Evolutionary conservation across 1,140 invertebrate species (phyloP), one percentile per base, ranked within the genome.

Genomic region (Gryllus bimaculatus): DNA sequence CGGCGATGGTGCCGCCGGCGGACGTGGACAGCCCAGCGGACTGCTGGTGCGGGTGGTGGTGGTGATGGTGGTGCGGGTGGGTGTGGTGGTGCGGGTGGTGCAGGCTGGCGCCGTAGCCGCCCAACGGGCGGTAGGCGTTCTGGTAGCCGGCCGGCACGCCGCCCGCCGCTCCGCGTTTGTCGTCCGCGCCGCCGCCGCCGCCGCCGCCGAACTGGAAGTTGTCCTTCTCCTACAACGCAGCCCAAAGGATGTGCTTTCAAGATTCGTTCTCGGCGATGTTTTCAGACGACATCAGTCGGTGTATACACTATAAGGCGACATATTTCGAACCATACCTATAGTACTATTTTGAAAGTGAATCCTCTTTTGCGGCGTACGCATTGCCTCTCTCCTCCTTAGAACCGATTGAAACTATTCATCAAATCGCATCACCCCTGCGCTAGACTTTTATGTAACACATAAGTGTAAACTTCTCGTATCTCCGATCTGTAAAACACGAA

Each of bases 1-100:
- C 92, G 15, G 93, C 92, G 80, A 94, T 91, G 20, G 39, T n/a
- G 20, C 73, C 48, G 21, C 54, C 73, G 49, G 15, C 13, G 10
- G 54, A 10, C 54, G 54, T 66, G 54, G 54, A 13, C 8, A 78
- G 39, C n/a, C 12, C 47, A 8, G 54, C 87, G 87, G 47, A 54
- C 48, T 76, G 75, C 49, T 79, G 78, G 13, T 39, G 77, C 66
- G 78, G 49, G 76, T 81, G 80, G 20, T 80, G 78, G 8, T 80
- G 76, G 74, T 78, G 76, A 49, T 81, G 81, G 54, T 78, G 75
- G 66, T 80, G 81, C 12, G 77, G 74, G 75, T 79, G 80, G 54
- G 54, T 10, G 66, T 82, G 75, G 26, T 26, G 76, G 54, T 79
- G 76, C 48, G 26, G 78, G 74, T 26, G 49, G 80, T 49, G 39